A percentile compares a stretch with the other conserved stretches of the same genome.
These are phyloP conservation scores for Drosophila orena DNA, from an alignment of 1,140 invertebrate genomes.

Conservation along the genomic window DNA sequence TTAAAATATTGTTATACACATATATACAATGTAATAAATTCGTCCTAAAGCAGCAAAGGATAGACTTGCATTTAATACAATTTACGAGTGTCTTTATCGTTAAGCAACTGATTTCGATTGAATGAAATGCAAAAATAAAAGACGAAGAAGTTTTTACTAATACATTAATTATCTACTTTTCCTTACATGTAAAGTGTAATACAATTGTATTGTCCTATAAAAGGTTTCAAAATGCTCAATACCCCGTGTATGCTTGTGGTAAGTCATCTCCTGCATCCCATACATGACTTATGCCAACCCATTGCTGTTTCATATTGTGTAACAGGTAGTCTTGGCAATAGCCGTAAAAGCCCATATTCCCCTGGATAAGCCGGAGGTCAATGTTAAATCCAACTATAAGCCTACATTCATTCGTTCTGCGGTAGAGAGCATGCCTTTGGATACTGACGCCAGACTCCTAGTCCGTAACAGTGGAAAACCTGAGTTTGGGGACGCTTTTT, in stretches of 20 bases:
- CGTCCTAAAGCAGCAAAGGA: too few relatives aligned
- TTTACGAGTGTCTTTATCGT: too few relatives aligned
- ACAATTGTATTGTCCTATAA: neutral
- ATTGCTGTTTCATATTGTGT: neutral
- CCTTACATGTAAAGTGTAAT: too few relatives aligned
- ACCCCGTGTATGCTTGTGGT: conserved; percentile 55
- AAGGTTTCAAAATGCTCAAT: conserved; percentile 29
- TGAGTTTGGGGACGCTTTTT: conserved; percentile 69
- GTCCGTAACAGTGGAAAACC: conserved; percentile 57
- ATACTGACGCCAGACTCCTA: conserved; percentile 47
- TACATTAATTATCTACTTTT: too few relatives aligned
- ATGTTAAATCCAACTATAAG: conserved; percentile 46
- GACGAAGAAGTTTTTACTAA: too few relatives aligned
- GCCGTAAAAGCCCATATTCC: conserved; percentile 59
- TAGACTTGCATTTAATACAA: too few relatives aligned
- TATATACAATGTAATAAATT: too few relatives aligned
- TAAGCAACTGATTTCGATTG: too few relatives aligned
- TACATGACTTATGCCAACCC: neutral
- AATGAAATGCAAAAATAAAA: too few relatives aligned
- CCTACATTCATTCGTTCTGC: conserved; percentile 86
- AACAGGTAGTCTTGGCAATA: conserved; percentile 42
- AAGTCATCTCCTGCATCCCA: conserved; percentile 19
- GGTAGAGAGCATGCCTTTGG: conserved; percentile 86
- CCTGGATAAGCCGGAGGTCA: conserved; percentile 47
- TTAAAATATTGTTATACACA: too few relatives aligned